phyloP scores from a whole-genome alignment of 2,113 vertebrate genomes.

The Amazona guildingii region DNA sequence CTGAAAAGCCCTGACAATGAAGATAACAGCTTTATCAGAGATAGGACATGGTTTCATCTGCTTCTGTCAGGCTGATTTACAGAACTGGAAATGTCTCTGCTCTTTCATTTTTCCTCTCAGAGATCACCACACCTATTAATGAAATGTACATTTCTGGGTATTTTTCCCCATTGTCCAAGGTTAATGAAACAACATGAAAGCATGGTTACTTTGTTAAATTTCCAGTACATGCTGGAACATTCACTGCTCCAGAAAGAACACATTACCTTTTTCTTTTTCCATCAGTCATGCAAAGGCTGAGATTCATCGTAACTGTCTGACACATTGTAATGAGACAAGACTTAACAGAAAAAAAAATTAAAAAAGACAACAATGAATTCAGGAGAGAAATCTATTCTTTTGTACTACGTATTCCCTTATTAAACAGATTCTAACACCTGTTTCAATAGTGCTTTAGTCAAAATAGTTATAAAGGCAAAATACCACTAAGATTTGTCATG shows the following conservation, averaged over 20 bases:
- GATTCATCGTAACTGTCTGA: not conserved
- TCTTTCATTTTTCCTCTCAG: constrained; percentile 24
- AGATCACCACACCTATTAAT: constrained; percentile 19
- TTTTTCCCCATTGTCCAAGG: not conserved
- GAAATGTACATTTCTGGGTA: not conserved
- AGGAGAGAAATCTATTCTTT: not conserved
- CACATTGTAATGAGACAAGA: not conserved
- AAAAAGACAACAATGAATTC: not conserved
- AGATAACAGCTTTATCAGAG: constrained; percentile 63
- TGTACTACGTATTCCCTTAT: not conserved
- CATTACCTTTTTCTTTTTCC: not conserved
- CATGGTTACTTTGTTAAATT: not conserved
- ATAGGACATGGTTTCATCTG: not conserved
- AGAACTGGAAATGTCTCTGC: constrained; percentile 32
- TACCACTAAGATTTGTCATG: not conserved
- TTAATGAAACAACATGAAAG: not conserved
- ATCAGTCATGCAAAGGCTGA: not conserved
- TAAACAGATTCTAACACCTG: not conserved
- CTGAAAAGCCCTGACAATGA: not conserved
- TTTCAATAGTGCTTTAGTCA: not conserved
- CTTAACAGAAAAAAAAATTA: not conserved
- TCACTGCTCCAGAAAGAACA: not conserved
- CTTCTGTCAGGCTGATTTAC: constrained; percentile 24
- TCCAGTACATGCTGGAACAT: not conserved
- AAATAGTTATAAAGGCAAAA: not conserved